These are phyloP conservation scores for Catharus ustulatus DNA, from an alignment of 2,797 vertebrate genomes.

Conservation along the genomic window DNA sequence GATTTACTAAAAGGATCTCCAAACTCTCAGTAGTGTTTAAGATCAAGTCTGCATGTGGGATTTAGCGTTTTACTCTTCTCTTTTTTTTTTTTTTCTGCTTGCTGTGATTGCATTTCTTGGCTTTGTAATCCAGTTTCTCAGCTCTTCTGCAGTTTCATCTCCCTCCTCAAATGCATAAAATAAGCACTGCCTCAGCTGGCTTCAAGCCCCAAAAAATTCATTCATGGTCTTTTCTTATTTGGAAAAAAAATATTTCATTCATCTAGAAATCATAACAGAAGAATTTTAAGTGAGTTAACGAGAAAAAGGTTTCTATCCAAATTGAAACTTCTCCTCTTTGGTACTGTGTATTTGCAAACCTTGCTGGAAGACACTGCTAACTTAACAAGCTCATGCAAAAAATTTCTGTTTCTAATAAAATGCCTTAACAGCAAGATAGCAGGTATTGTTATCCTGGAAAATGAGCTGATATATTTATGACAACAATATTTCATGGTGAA, in stretches of 20 bases:
- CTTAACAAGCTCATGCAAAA: background rate
- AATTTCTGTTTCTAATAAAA: constrained; percentile 19
- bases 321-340: background rate
- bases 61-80: constrained; percentile 27
- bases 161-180: constrained; percentile 34
- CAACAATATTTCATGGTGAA: background rate
- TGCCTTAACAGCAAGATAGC: background rate
- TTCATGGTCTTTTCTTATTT: constrained; percentile 23
- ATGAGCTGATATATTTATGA: background rate
- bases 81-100: background rate
- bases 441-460: background rate
- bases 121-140: constrained; percentile 61
- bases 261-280: constrained; percentile 39
- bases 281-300: constrained; percentile 23
- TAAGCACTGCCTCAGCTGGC: constrained; percentile 43
- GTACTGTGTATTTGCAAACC: background rate
- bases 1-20: constrained; percentile 69
- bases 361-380: background rate
- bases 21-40: constrained; percentile 61
- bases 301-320: constrained; percentile 30
- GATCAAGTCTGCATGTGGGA: constrained; percentile 69
- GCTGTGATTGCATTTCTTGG: constrained; percentile 65
- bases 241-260: constrained; percentile 31
- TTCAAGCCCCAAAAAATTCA: constrained; percentile 24
- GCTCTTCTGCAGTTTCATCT: constrained; percentile 61